These are phyloP conservation scores for Halcyon malimbica DNA, from an alignment of 2,113 vertebrate species.

Conservation along the genomic window DNA sequence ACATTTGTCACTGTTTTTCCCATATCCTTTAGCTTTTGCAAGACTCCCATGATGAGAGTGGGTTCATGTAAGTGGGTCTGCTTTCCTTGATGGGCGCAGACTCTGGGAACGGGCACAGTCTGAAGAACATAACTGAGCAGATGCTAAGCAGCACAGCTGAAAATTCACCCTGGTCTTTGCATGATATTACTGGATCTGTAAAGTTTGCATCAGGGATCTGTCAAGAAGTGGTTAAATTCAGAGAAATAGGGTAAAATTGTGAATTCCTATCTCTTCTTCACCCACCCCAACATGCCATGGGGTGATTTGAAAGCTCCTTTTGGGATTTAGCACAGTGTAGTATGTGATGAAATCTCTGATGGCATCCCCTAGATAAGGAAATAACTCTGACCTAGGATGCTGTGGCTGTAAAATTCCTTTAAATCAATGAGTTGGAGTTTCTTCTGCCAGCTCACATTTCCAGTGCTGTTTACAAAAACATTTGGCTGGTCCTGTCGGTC, in stretches of 20 bases:
- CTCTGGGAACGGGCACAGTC: not conserved
- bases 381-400: not conserved
- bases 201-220: not conserved
- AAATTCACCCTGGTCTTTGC: not conserved
- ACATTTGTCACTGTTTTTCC: not conserved
- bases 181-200: not conserved
- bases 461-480: not conserved
- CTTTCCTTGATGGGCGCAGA: not conserved
- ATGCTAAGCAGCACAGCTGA: not conserved
- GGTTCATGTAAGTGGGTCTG: not conserved
- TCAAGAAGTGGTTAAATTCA: not conserved
- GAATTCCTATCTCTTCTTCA: not conserved
- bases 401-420: not conserved
- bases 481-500: not conserved
- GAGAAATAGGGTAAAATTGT: not conserved
- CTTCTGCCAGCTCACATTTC: not conserved
- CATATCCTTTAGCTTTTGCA: not conserved
- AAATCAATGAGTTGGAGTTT: not conserved
- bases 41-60: not conserved
- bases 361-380: not conserved
- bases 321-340: not conserved
- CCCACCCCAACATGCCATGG: not conserved
- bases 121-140: not conserved
- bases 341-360: not conserved
- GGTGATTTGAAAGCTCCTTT: not conserved